phyloP scores from a whole-genome alignment of 23 tunicate species.

The Halocynthia aurantium region DNA sequence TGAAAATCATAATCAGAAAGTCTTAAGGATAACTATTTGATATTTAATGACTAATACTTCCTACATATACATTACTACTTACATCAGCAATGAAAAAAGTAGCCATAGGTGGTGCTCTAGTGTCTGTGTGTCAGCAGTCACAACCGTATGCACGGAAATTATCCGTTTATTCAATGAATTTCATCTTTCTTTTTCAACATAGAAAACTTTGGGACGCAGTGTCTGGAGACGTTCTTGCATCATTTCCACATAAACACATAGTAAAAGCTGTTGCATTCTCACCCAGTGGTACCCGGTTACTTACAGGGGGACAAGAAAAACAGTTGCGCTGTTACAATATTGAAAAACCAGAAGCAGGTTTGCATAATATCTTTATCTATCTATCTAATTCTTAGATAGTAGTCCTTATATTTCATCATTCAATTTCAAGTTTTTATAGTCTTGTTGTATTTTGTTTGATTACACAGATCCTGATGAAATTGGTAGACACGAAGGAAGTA shows the following conservation, averaged over 20 bases:
- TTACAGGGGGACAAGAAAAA: conserved; percentile 96
- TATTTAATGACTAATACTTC: no score
- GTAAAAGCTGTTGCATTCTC: conserved; percentile 95
- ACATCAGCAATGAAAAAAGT: no score
- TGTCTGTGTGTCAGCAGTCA: no score
- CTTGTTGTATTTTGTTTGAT: background rate
- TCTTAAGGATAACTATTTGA: no score
- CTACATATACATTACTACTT: no score
- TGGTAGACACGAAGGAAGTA: conserved; percentile 69
- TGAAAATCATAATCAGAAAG: background rate
- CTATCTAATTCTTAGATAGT: background rate
- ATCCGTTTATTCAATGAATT: no score
- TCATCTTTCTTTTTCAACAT: background rate
- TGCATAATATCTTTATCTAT: background rate
- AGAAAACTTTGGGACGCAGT: conserved; percentile 91
- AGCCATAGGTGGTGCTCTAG: no score
- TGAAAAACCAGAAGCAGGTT: conserved; percentile 53
- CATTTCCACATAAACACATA: conserved; percentile 80
- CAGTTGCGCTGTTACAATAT: conserved; percentile 45
- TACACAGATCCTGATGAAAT: conserved; percentile 53
- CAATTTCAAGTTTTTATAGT: background rate
- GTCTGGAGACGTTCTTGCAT: conserved; percentile 51
- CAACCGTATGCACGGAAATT: no score
- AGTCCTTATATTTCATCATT: no score
- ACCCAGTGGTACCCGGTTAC: conserved; percentile 51